Evolutionary conservation across 37 sponge, comb jelly and placozoan genomes (phyloP).

Genomic region (Crambe crambe): DNA sequence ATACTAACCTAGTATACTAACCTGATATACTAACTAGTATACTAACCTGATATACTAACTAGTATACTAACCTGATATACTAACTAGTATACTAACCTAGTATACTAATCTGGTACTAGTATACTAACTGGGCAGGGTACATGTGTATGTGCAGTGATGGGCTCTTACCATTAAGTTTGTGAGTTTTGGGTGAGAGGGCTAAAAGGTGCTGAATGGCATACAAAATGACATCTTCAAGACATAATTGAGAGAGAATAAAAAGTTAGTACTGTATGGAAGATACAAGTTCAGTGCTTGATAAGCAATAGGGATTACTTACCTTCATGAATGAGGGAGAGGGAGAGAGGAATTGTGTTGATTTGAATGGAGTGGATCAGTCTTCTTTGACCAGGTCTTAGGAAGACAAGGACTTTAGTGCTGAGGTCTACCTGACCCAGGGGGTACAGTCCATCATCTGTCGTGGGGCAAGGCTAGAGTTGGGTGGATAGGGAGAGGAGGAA

Average conservation of each 20-base stretch:
- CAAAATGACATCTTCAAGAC: neutral
- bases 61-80: too few relatives aligned
- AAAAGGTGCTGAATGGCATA: neutral
- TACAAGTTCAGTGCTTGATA: too few relatives aligned
- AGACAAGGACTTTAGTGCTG: slow-evolving; percentile 32
- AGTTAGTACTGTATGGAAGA: neutral
- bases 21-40: too few relatives aligned
- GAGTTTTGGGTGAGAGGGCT: neutral
- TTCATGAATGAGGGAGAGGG: slow-evolving; percentile 32
- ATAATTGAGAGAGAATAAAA: neutral
- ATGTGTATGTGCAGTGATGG: too few relatives aligned
- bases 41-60: too few relatives aligned
- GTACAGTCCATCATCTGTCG: slow-evolving; percentile 29
- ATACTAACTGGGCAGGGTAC: too few relatives aligned
- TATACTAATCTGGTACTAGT: too few relatives aligned
- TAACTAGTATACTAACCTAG: too few relatives aligned
- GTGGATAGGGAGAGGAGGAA: neutral
- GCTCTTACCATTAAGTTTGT: too few relatives aligned
- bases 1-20: too few relatives aligned
- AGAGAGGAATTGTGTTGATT: slow-evolving; percentile 35
- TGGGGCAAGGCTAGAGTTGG: slow-evolving; percentile 7
- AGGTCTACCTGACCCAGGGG: slow-evolving; percentile 16
- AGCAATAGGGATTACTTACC: too few relatives aligned
- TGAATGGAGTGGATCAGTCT: slow-evolving; percentile 32
- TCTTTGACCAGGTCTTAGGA: neutral